These are phyloP conservation scores for Micronycteris hirsuta DNA, from an alignment of 2,113 vertebrate species.

Conservation along the genomic window DNA sequence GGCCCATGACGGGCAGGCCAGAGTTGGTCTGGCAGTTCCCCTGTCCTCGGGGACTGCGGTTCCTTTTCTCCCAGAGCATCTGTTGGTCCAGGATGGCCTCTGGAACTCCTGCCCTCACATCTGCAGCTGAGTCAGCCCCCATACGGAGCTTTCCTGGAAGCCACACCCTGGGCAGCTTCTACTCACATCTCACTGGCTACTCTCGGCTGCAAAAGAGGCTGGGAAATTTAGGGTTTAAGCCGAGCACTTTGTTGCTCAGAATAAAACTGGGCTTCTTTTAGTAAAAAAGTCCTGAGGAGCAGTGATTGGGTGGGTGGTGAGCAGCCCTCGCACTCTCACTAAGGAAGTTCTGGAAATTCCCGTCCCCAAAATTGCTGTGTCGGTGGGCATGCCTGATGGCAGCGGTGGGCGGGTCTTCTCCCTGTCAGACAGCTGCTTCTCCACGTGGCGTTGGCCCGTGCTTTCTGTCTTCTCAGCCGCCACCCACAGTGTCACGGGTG, in stretches of 20 bases:
- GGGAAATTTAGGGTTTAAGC: background rate
- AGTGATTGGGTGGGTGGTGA: background rate
- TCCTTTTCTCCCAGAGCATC: background rate
- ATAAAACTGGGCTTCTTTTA: background rate
- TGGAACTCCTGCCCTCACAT: background rate
- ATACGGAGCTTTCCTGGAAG: slow-evolving; percentile 17
- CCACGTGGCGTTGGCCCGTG: background rate
- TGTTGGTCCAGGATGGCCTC: background rate
- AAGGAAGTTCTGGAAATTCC: background rate
- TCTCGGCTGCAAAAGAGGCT: background rate
- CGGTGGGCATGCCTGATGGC: background rate
- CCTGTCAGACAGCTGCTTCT: background rate
- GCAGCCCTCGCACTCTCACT: background rate
- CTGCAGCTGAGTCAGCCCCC: slow-evolving; percentile 35
- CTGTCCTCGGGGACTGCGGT: background rate
- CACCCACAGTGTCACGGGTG: background rate
- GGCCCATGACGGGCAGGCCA: background rate
- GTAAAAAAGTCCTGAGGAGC: background rate
- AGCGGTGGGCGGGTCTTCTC: background rate
- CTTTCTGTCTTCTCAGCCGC: background rate
- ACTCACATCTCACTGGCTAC: background rate
- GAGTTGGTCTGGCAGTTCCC: background rate
- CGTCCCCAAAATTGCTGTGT: background rate
- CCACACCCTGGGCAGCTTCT: background rate
- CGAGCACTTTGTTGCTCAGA: background rate